Percentiles rank a stretch among this genome's conserved stretches.
These are phyloP conservation scores for Lapara coniferarum DNA, from an alignment of 2,888 invertebrate genomes.

Conservation along the genomic window DNA sequence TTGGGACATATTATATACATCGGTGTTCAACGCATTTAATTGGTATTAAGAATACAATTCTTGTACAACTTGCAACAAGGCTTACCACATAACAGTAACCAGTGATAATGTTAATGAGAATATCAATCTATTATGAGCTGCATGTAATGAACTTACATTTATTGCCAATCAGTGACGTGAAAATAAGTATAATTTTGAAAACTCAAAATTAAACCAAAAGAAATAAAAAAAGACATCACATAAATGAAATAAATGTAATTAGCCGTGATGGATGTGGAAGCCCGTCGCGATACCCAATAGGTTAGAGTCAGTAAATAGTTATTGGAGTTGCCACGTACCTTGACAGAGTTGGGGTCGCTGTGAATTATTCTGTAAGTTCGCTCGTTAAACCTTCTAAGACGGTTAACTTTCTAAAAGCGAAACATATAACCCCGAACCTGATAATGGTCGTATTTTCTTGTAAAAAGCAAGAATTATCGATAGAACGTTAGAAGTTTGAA, in stretches of 20 bases:
- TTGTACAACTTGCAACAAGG: no score
- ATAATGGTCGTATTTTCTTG: slow-evolving; percentile 37
- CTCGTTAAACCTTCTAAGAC: slow-evolving; percentile 60
- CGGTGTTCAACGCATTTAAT: no score
- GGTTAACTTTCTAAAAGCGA: slow-evolving; percentile 51
- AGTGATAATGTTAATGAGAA: no score
- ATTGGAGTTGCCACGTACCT: slow-evolving; percentile 34
- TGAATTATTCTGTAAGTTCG: slow-evolving; percentile 61
- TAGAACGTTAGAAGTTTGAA: background rate
- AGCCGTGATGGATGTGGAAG: background rate
- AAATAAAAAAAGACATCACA: no score
- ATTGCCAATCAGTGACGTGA: no score
- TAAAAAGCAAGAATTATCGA: slow-evolving; percentile 28
- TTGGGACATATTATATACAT: no score
- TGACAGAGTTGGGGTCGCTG: slow-evolving; percentile 35
- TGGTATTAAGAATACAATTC: no score
- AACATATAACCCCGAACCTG: slow-evolving; percentile 37
- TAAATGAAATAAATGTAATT: background rate
- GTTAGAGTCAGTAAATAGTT: slow-evolving; percentile 46
- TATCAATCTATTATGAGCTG: no score
- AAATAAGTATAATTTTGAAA: no score
- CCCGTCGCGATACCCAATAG: slow-evolving; percentile 32
- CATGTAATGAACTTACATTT: no score
- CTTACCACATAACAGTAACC: no score
- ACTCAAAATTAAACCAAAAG: no score